Evolutionary conservation across 2,888 invertebrate genomes (phyloP).

Genomic region (Drosophila borborema): DNA sequence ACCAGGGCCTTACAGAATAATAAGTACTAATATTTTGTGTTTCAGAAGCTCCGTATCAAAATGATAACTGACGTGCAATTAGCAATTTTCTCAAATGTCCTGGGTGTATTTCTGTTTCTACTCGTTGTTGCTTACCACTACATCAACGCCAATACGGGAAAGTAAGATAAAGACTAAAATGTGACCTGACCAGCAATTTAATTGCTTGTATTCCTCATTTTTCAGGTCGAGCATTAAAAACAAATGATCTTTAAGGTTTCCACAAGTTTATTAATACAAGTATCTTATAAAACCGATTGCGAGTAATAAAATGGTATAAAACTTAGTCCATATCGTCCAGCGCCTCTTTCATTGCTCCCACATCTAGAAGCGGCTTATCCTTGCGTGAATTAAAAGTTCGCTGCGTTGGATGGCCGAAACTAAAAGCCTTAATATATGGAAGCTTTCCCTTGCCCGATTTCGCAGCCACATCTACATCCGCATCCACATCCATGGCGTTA

Average conservation of each 20-base stretch:
- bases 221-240: slow-evolving; percentile 62
- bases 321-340: slow-evolving; percentile 59
- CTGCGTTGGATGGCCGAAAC: slow-evolving; percentile 79
- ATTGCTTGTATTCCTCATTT: slow-evolving; percentile 37
- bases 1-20: slow-evolving; percentile 25
- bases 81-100: slow-evolving; percentile 97
- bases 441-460: slow-evolving; percentile 1
- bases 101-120: slow-evolving; percentile 96
- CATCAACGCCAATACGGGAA: slow-evolving; percentile 91
- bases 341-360: slow-evolving; percentile 65
- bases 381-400: slow-evolving; percentile 66
- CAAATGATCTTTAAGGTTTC: slow-evolving; percentile 57
- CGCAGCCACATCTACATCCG: neutral
- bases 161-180: slow-evolving; percentile 57
- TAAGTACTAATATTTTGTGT: slow-evolving; percentile 19
- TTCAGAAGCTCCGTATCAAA: slow-evolving; percentile 46
- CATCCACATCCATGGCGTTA: slow-evolving; percentile 53
- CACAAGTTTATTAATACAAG: slow-evolving; percentile 41
- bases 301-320: slow-evolving; percentile 61
- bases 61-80: slow-evolving; percentile 99
- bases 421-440: slow-evolving; percentile 58
- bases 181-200: neutral
- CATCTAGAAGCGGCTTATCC: slow-evolving; percentile 48
- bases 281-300: slow-evolving; percentile 51
- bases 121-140: slow-evolving; percentile 98